Conservation (phyloP, 2,797 vertebrate genomes). For the Sandelia bainsii region DNA sequence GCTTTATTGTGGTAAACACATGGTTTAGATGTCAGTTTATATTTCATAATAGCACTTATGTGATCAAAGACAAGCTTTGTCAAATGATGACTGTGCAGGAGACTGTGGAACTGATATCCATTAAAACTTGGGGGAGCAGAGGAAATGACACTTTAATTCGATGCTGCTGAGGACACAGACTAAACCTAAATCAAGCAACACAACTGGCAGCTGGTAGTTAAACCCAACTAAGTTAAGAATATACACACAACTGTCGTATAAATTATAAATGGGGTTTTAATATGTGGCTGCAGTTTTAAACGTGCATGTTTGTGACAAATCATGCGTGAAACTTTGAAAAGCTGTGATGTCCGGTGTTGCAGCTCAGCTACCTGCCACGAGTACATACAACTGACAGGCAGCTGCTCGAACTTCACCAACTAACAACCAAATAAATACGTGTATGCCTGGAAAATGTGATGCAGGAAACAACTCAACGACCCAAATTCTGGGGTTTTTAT, state of each 20-base stretch:
- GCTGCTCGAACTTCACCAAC: too few species aligned
- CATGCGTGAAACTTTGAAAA: background rate
- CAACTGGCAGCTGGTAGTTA: constrained; percentile 59
- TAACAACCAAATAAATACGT: too few species aligned
- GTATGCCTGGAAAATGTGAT: accelerated
- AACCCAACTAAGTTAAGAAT: background rate
- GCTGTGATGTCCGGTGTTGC: background rate
- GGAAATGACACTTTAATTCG: constrained; percentile 3
- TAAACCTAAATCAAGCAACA: constrained; percentile 62
- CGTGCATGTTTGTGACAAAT: background rate
- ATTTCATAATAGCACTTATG: background rate
- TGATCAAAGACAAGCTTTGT: background rate
- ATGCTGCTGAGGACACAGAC: background rate
- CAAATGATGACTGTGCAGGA: background rate
- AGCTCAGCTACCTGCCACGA: constrained; percentile 28
- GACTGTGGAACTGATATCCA: background rate
- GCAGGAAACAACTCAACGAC: background rate
- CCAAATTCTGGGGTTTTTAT: background rate
- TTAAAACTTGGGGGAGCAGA: background rate
- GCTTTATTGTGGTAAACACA: background rate
- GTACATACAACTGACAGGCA: background rate
- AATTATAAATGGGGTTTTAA: accelerated
- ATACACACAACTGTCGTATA: too few species aligned
- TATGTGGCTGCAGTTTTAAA: background rate
- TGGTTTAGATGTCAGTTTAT: background rate